Evolutionary conservation across 2,797 vertebrate species (phyloP), one percentile per base, ranked within the genome.

Genomic region (Gorsachius magnificus): DNA sequence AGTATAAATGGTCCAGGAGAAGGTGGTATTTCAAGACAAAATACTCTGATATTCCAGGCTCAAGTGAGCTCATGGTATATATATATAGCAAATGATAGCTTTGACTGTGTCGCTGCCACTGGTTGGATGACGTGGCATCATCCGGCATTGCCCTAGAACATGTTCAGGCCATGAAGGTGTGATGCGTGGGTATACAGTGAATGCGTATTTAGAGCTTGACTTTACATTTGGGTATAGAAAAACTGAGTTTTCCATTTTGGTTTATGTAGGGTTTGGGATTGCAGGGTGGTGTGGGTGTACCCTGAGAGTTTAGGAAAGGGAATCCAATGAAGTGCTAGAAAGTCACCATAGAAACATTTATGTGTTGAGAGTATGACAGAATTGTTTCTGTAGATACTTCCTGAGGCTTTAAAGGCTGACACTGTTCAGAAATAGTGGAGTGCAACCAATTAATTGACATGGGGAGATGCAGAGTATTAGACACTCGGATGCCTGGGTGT

Each of bases 321-420:
- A 95, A 93, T 90, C 90, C 90, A 93, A 6, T 80, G 75, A 90
- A 84, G 66, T 87, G 89, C 66, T 77, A 48, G 78, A 70, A 91
- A 97, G 95, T 97, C 95, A 77, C 96, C 95, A 95, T 95, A 96
- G 93, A 96, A 97, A 96, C 95, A 93, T 87, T 93, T 41, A 70
- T 84, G 89, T 84, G 48, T 84, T 72, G 74, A 72, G 43, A 61
- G 43, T 56, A 25, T 95, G 95, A 89, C 51, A 96, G 56, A 87
- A 60, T 66, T 92, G 74, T 79, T 95, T 74, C 51, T 89, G 70
- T 74, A 74, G 81, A 56, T 77, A 46, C 60, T 90, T 96, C 54
- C 71, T 66, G 74, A 89, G 66, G 28, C 50, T 93, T 92, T 87
- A 60, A 90, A 80, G 38, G 58, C 38, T 90, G 60, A 58, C 87